Base-by-base conservation (phyloP, 2,888 invertebrate species). In the Lissonota sp. region DNA sequence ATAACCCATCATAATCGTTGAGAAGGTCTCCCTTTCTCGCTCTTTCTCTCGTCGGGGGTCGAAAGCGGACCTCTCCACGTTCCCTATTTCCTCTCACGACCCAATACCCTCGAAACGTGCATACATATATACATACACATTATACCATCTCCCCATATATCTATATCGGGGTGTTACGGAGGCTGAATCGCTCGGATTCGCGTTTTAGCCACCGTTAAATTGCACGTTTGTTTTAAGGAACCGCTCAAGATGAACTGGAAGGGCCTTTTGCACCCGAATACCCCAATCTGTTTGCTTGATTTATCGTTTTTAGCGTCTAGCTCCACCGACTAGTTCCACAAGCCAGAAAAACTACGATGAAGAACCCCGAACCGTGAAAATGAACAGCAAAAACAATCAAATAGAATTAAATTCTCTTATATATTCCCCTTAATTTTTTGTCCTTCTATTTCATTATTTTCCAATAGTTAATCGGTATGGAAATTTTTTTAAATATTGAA, bases 171-270 rank as follows among this genome's bases (percentile, higher is more conserved):
- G 7, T 10, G 26, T 86, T 85, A 73, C 84, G 84, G 83, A 79
- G 87, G 86, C 84, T 85, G 84, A 85, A 72, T 80, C 74, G 82
- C 84, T 76, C 79, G 71, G 84, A 83, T 81, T 83, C 84, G 83
- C 86, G 83, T 85, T 87, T 86, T 86, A 86, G 91, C 90, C 90
- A 91, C 91, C 88, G 91, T 87, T 91, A 91, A 91, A 91, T 91
- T 91, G 90, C 88, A 91, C 88, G 91, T 91, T 91, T 90, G 89
- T 90, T 90, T 90, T 86, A 88, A 76, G 53, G 78, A 84, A 83
- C 86, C 63, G 60, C 42, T 64, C 40, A 53, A 14, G 64, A 40
- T 44, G 40, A 42, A 62, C 55, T 44, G 14, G 26, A 37, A 58
- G 57, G 60, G 60, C 69, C 72, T 79, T 84, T 81, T 70, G 79